phyloP scores from a whole-genome alignment of 2,113 vertebrate genomes.

The Sprattus sprattus region DNA sequence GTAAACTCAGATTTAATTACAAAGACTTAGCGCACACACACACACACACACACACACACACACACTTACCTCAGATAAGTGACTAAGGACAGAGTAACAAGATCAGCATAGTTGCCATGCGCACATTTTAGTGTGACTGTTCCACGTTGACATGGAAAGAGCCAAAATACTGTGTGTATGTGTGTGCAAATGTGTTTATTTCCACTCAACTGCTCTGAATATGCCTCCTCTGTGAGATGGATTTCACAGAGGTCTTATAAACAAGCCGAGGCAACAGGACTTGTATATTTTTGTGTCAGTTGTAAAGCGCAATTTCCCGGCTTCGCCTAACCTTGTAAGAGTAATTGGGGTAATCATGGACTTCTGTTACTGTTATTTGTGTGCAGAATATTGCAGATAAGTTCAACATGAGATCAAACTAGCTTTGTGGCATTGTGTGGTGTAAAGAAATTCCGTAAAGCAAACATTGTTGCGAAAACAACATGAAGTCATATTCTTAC shows the following conservation, averaged over 20 bases:
- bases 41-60: not conserved
- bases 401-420: not conserved
- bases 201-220: not conserved
- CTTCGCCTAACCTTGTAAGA: not conserved
- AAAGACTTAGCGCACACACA: not conserved
- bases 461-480: not conserved
- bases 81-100: not conserved
- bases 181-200: slow-evolving; percentile 37
- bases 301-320: not conserved
- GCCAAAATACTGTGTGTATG: slow-evolving; percentile 25
- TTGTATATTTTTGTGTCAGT: not conserved
- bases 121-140: not conserved
- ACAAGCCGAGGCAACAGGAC: slow-evolving; percentile 4
- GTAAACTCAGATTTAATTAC: not conserved
- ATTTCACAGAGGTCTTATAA: slow-evolving; percentile 15
- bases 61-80: not conserved
- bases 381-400: not conserved
- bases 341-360: not conserved
- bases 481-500: not conserved
- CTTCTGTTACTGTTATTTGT: not conserved
- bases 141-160: not conserved
- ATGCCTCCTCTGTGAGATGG: not conserved
- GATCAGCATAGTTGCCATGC: not conserved
- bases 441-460: not conserved
- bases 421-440: not conserved